Evolutionary conservation across 2,797 vertebrate genomes (phyloP).

Genomic region (Apodemus agrarius): DNA sequence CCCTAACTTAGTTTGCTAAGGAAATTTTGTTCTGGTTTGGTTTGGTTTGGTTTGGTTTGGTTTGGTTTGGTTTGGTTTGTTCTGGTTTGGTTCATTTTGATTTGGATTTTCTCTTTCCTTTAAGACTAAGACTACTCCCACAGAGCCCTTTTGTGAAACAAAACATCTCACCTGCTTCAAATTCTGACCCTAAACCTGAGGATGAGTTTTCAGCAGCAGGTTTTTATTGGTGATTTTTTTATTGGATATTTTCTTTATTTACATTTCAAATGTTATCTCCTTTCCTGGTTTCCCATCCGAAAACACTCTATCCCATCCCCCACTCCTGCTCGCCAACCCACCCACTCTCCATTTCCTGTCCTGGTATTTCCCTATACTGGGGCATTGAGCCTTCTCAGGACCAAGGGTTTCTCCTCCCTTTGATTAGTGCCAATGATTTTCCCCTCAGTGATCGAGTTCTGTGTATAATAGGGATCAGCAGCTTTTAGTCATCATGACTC

Average conservation of each 20-base stretch:
- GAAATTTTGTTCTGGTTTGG: neutral
- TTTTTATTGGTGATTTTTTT: neutral
- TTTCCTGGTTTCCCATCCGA: too few relatives aligned
- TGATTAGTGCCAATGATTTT: neutral
- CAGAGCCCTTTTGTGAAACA: neutral
- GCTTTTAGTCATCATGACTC: neutral
- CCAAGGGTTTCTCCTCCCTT: too few relatives aligned
- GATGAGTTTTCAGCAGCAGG: neutral
- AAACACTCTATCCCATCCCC: too few relatives aligned
- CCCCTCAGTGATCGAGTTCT: conserved; percentile 25
- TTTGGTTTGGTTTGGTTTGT: neutral
- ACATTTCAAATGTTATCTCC: too few relatives aligned
- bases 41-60: neutral
- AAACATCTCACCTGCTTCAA: neutral
- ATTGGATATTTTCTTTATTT: too few relatives aligned
- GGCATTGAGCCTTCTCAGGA: too few relatives aligned
- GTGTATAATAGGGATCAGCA: neutral
- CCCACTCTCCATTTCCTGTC: too few relatives aligned
- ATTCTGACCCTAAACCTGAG: neutral
- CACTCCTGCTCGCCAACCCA: too few relatives aligned
- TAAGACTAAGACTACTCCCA: neutral
- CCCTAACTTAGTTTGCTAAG: neutral
- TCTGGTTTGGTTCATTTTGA: neutral
- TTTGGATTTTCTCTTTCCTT: neutral
- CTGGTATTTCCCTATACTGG: too few relatives aligned